Conservation (phyloP, 2,888 invertebrate genomes). For the Drosophila heteroneura region DNA sequence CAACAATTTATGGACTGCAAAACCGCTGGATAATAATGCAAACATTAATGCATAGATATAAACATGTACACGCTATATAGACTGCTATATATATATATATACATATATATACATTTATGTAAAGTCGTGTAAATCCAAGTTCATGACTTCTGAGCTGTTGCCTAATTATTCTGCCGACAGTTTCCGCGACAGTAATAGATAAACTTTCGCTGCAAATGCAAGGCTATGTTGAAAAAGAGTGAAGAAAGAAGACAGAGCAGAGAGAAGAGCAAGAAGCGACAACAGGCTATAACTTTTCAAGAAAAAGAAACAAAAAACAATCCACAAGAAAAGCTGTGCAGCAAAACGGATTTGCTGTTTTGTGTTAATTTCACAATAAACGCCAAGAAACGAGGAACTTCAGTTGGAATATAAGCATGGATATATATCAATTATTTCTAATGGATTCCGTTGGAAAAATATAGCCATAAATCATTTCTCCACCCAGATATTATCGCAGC, state of each 20-base stretch:
- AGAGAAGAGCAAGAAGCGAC: neutral
- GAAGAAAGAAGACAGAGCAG: neutral
- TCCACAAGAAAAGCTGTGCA: slow-evolving; percentile 2
- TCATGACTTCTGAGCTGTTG: slow-evolving; percentile 30
- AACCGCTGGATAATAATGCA: slow-evolving; percentile 10
- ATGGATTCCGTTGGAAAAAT: slow-evolving; percentile 14
- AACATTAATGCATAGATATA: slow-evolving; percentile 1
- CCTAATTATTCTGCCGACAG: slow-evolving; percentile 41
- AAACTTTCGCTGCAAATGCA: slow-evolving; percentile 54
- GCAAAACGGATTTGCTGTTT: slow-evolving; percentile 15
- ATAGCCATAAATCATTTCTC: slow-evolving; percentile 45
- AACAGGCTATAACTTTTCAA: slow-evolving; percentile 29
- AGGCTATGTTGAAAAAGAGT: slow-evolving; percentile 23
- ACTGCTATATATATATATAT: neutral
- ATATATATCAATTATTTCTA: slow-evolving; percentile 1
- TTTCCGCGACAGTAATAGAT: slow-evolving; percentile 28
- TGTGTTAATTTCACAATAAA: slow-evolving; percentile 29
- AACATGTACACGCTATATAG: neutral
- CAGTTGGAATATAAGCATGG: slow-evolving; percentile 16
- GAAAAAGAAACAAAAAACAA: slow-evolving; percentile 10
- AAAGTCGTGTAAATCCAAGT: slow-evolving; percentile 18
- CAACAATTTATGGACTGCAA: slow-evolving; percentile 43
- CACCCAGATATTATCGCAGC: neutral
- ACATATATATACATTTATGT: neutral
- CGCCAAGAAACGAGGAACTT: slow-evolving; percentile 17